Percentiles rank a stretch among this genome's conserved stretches.
Conservation (phyloP, 2,113 vertebrate species). For the Leuciscus idus region DNA sequence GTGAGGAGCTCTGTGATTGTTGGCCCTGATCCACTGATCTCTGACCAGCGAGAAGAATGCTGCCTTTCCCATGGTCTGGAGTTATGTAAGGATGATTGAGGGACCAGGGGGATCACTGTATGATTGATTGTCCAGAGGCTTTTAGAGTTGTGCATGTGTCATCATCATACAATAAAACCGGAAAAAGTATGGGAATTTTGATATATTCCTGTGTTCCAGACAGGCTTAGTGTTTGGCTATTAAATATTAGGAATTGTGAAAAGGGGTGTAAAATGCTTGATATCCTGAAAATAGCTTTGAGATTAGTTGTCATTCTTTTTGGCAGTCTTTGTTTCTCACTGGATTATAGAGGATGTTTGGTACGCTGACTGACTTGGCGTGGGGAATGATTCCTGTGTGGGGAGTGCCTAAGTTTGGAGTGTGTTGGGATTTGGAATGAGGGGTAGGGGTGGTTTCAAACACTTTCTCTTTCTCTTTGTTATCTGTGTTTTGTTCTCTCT, state of each 20-base stretch:
- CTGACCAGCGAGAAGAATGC: slow-evolving; percentile 25
- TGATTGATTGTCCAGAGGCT: background rate
- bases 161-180: background rate
- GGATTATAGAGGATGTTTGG: slow-evolving; percentile 7
- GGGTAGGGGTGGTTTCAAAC: slow-evolving; percentile 8
- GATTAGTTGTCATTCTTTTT: slow-evolving; percentile 47
- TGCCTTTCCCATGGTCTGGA: slow-evolving; percentile 40
- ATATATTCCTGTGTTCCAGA: slow-evolving; percentile 35
- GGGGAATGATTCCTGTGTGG: background rate
- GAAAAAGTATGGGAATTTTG: background rate
- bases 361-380: slow-evolving; percentile 1
- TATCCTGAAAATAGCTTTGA: slow-evolving; percentile 48
- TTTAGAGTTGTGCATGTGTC: slow-evolving; percentile 2
- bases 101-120: slow-evolving; percentile 33
- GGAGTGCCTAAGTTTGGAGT: slow-evolving; percentile 7
- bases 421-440: background rate
- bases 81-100: slow-evolving; percentile 46
- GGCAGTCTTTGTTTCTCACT: slow-evolving; percentile 36
- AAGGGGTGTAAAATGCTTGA: slow-evolving; percentile 33
- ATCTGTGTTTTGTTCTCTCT: background rate
- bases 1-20: slow-evolving; percentile 45
- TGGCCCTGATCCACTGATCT: slow-evolving; percentile 42
- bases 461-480: slow-evolving; percentile 21
- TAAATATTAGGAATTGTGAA: slow-evolving; percentile 5
- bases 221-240: slow-evolving; percentile 33